Conservation (phyloP, 2,113 vertebrate genomes). For the Rhinolophus sinicus region DNA sequence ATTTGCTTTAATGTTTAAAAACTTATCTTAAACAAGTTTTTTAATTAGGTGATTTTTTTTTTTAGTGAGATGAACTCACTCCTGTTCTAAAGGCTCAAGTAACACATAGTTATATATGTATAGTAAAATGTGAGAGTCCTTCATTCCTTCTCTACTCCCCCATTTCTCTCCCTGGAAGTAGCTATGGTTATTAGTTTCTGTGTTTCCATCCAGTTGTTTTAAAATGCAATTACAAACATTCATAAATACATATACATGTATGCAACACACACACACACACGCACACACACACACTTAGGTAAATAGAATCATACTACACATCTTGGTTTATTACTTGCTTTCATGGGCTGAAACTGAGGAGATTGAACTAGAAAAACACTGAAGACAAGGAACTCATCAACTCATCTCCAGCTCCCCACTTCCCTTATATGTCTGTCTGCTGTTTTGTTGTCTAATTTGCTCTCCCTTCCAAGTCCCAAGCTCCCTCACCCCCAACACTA, state of each 20-base stretch:
- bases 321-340: background rate
- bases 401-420: background rate
- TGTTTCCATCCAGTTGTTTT: background rate
- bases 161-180: background rate
- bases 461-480: background rate
- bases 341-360: background rate
- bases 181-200: background rate
- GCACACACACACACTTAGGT: background rate
- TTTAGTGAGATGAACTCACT: background rate
- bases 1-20: slow-evolving; percentile 6
- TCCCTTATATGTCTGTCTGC: background rate
- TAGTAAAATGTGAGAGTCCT: background rate
- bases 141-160: background rate
- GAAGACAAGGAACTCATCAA: background rate
- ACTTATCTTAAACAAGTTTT: background rate
- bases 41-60: background rate
- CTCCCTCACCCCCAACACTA: background rate
- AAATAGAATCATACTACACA: background rate
- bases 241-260: background rate
- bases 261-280: background rate
- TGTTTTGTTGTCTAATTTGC: background rate
- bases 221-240: background rate
- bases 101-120: background rate
- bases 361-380: background rate
- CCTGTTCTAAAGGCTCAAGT: background rate